phyloP scores from a whole-genome alignment of 2,797 vertebrate genomes.

The Pseudocheirus occidentalis region DNA sequence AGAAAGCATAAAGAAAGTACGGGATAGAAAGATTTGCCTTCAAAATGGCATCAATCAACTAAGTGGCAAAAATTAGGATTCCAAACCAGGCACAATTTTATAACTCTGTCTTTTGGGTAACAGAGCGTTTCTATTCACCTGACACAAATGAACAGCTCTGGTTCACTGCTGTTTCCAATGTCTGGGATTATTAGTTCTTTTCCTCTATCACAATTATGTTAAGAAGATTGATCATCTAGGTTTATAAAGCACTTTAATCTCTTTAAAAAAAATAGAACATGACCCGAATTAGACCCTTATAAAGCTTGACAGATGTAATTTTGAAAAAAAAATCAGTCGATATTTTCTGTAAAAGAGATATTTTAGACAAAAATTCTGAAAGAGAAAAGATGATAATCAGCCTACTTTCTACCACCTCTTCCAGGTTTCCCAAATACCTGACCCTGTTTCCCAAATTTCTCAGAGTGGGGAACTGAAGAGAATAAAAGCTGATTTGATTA shows the following conservation, averaged over 20 bases:
- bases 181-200: background rate
- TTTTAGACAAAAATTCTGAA: background rate
- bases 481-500: background rate
- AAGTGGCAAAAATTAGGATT: background rate
- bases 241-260: background rate
- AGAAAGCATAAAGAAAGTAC: background rate
- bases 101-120: background rate
- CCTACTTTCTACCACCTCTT: background rate
- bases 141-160: background rate
- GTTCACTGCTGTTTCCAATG: background rate
- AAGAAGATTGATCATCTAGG: background rate
- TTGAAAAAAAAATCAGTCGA: background rate
- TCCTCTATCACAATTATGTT: background rate
- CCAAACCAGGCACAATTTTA: background rate
- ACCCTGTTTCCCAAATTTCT: background rate
- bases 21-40: background rate
- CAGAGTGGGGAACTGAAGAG: background rate
- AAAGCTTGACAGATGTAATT: background rate
- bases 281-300: background rate
- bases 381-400: background rate
- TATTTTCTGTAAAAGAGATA: background rate
- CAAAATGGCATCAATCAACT: background rate
- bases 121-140: background rate
- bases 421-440: background rate
- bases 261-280: background rate